Conservation (phyloP, 2,888 invertebrate species). For the Microchrysa polita region DNA sequence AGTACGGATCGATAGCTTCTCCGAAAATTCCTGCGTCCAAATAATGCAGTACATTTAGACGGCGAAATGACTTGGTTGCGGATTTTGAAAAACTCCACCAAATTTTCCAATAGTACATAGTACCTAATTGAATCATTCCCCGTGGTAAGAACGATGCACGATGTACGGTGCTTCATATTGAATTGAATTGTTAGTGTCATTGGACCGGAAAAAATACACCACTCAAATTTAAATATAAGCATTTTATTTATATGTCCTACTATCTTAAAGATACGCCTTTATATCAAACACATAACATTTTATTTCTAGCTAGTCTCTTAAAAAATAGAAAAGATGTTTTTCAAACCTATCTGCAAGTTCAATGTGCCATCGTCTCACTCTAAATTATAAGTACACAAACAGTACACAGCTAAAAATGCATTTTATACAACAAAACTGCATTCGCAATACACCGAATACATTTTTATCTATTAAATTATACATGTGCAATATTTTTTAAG, state of each 20-base stretch:
- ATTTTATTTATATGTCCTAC: neutral
- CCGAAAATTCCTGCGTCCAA: too few relatives aligned
- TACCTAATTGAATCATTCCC: too few relatives aligned
- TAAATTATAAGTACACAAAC: slow-evolving; percentile 16
- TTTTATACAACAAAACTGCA: neutral
- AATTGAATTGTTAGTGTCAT: too few relatives aligned
- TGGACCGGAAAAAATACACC: neutral
- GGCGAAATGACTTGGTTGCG: too few relatives aligned
- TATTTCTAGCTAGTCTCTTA: neutral
- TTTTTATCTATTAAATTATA: neutral
- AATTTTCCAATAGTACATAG: too few relatives aligned
- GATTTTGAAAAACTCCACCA: too few relatives aligned
- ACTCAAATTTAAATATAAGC: slow-evolving; percentile 1
- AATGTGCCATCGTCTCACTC: neutral
- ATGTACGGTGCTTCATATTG: too few relatives aligned
- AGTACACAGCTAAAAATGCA: slow-evolving; percentile 28
- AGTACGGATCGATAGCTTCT: too few relatives aligned
- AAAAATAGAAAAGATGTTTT: neutral
- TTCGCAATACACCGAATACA: neutral
- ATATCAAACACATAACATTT: slow-evolving; percentile 1
- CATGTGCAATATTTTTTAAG: slow-evolving; percentile 21
- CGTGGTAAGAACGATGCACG: too few relatives aligned
- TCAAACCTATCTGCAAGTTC: neutral
- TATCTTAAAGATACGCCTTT: neutral
- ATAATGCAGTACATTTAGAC: too few relatives aligned